These are phyloP conservation scores for Hoplodrina blanda DNA, from an alignment of 2,888 invertebrate species.

Conservation along the genomic window DNA sequence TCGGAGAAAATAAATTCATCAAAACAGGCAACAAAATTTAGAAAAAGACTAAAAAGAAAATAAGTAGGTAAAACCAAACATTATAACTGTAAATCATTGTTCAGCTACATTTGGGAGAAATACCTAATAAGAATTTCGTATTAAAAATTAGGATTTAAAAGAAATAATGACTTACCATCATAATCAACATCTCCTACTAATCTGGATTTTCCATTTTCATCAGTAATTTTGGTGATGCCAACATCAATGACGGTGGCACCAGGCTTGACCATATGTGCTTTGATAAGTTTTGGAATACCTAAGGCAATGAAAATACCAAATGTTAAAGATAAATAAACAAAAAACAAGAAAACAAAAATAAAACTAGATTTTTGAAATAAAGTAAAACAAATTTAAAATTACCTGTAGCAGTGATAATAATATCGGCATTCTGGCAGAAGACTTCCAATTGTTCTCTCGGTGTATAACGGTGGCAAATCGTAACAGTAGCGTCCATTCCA, in stretches of 20 bases:
- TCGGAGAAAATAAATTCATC: not conserved
- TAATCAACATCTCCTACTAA: constrained; percentile 97
- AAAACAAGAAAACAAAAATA: not conserved
- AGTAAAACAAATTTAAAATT: constrained; percentile 35
- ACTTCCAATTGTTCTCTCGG: constrained; percentile 93
- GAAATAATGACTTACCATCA: constrained; percentile 90
- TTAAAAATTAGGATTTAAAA: constrained; percentile 4
- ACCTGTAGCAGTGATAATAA: constrained; percentile 94
- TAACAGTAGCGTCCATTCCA: constrained; percentile 96
- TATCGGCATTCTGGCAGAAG: constrained; percentile 94
- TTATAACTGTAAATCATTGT: not conserved
- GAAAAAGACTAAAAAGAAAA: not conserved
- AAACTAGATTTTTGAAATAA: not conserved
- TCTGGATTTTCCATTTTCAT: constrained; percentile 92
- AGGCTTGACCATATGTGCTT: constrained; percentile 96
- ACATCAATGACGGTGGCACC: constrained; percentile 97
- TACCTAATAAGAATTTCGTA: too few species aligned
- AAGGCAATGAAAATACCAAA: constrained; percentile 15
- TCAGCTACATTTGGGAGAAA: too few species aligned
- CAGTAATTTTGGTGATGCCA: constrained; percentile 94
- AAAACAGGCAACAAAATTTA: not conserved
- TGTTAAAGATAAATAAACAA: constrained; percentile 4
- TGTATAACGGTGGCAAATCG: constrained; percentile 97
- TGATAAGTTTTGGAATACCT: constrained; percentile 94
- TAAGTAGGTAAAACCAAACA: not conserved